Evolutionary conservation across 2,797 vertebrate species (phyloP).

Genomic region (Characodon lateralis): DNA sequence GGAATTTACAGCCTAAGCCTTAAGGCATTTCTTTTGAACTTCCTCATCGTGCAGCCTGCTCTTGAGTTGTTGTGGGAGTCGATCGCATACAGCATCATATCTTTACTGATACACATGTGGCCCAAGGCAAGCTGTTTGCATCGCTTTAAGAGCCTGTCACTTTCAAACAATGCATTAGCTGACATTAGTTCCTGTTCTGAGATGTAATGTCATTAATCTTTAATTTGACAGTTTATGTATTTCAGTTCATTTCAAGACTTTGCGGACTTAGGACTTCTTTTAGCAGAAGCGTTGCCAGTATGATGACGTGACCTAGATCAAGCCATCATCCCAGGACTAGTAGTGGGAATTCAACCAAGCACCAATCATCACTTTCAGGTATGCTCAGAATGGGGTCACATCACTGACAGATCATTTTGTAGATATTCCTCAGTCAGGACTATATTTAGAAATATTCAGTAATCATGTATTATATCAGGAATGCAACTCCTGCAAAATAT

Average conservation of each 20-base stretch:
- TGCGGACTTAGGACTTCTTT: slow-evolving; percentile 25
- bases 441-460: not conserved
- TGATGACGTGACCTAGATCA: slow-evolving; percentile 39
- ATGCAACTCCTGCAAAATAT: not conserved
- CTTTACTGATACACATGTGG: slow-evolving; percentile 65
- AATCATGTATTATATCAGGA: not conserved
- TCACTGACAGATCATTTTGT: slow-evolving; percentile 7
- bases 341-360: slow-evolving; percentile 28
- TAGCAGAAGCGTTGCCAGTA: slow-evolving; percentile 12
- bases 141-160: slow-evolving; percentile 57
- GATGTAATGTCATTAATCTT: slow-evolving; percentile 46
- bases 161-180: slow-evolving; percentile 38
- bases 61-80: slow-evolving; percentile 41
- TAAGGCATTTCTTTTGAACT: slow-evolving; percentile 56
- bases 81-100: slow-evolving; percentile 43
- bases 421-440: not conserved
- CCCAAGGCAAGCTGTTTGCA: slow-evolving; percentile 53
- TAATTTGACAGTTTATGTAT: slow-evolving; percentile 37
- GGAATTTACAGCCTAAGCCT: slow-evolving; percentile 37
- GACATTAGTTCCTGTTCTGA: slow-evolving; percentile 43
- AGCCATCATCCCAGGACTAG: slow-evolving; percentile 12
- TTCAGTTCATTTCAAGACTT: slow-evolving; percentile 29
- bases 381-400: slow-evolving; percentile 36
- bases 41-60: slow-evolving; percentile 49
- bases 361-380: slow-evolving; percentile 23